Evolutionary conservation across 2,113 vertebrate genomes (phyloP).

Genomic region (Toxostoma redivivum): DNA sequence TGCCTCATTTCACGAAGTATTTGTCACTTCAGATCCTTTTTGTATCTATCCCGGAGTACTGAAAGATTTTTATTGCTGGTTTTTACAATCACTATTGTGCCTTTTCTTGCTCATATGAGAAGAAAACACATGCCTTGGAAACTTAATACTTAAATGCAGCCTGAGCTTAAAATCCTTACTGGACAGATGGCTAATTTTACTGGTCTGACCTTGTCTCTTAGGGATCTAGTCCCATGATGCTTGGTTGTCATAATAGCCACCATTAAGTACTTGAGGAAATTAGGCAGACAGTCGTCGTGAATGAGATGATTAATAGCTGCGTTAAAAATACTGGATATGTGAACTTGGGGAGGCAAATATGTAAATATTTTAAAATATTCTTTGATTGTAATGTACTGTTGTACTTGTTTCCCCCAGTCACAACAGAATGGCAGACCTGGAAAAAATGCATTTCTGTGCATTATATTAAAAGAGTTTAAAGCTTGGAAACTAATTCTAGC

Average conservation of each 20-base stretch:
- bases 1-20: neutral
- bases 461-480: neutral
- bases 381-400: neutral
- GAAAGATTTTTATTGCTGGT: neutral
- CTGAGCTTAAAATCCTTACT: conserved; percentile 67
- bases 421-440: neutral
- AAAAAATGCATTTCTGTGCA: neutral
- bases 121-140: conserved; percentile 42
- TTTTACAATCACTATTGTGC: conserved; percentile 6
- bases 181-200: conserved; percentile 80
- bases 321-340: neutral
- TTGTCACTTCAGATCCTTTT: neutral
- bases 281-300: conserved; percentile 31
- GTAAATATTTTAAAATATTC: neutral
- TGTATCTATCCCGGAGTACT: neutral
- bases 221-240: conserved; percentile 67
- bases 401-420: neutral
- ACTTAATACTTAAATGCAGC: conserved; percentile 71
- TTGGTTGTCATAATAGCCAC: conserved; percentile 57
- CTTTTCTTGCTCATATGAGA: conserved; percentile 5
- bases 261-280: conserved; percentile 63
- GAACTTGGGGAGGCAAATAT: neutral
- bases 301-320: conserved; percentile 11
- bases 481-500: neutral
- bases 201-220: conserved; percentile 66